Evolutionary conservation across 2,888 invertebrate species (phyloP), one percentile per base, ranked within the genome.

Genomic region (Morinoia aosen): DNA sequence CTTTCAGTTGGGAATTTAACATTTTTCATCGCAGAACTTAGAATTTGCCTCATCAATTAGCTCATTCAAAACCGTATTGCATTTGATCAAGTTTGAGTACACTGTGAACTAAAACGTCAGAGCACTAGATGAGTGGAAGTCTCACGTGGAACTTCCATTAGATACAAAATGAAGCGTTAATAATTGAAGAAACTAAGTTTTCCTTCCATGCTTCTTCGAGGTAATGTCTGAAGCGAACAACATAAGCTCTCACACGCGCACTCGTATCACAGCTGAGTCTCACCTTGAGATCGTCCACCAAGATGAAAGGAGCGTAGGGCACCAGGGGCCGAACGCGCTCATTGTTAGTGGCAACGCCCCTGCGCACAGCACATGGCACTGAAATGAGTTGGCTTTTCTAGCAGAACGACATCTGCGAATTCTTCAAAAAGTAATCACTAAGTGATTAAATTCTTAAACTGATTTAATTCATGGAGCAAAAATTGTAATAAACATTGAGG

Each of bases 281-380:
- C 57, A 93, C 93, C 93, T 93, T 39, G n/a, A 33, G 93, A 19
- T 93, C 96, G n/a, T 97, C 96, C 14, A 97, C 96, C 88, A 97
- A 97, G 64, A 97, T 97, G 58, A 97, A 96, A 25, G 97, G 97
- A 91, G 97, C 97, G 91, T 97, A 96, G 0, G 97, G 96, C n/a
- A 97, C 97, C 25, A 97, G 95, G 25, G 97, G 97, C 11, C 97
- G 95, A 76, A 96, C 97, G 57, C 96, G 96, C 56, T 96, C 96
- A 39, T 90, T 95, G 7, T 96, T 95, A n/a, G 96, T 96, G n/a
- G 96, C 91, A 76, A 96, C 97, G n/a, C 33, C 48, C 48, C 90
- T 90, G 10, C n/a, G 90, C 33, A 10, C 90, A 90, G 25, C 76
- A 76, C 2, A 33, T 33, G 33, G 7, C 0, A 76, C 76, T 7